Base-by-base conservation (phyloP, 2,113 vertebrate genomes). In the Ictidomys tridecemlineatus region DNA sequence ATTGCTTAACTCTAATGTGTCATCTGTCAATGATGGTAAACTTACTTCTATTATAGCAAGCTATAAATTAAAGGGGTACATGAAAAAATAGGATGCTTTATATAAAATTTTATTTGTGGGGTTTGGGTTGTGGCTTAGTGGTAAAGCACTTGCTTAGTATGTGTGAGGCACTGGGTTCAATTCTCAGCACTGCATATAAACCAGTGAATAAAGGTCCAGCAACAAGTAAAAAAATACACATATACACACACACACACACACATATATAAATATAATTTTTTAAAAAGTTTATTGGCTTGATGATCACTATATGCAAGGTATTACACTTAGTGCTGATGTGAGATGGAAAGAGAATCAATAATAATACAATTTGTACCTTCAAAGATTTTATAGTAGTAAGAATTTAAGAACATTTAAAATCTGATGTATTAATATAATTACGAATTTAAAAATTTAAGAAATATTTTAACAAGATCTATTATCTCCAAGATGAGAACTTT, bases 361-460 rank as follows among this genome's bases (percentile, higher is more conserved):
- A 78, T n/a, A 22, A 61, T 51, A 69, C 0, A 58, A 34, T 48
- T 22, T 85, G 18, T 58, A 65, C 63, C n/a, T 95, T 93, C 51
- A 89, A 58, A 65, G n/a, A 94, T 91, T 61, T 79, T 79, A 79
- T 1, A 61, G 32, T 56, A 70, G 17, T 56, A 85, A 76, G 6
- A 88, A 78, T 56, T 94, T 83, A 94, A 96, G 93, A 93, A 89
- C 91, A 82, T 76, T 85, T 74, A 94, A 76, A 92, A 94, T 10
- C 6, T 80, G 48, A 95, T 87, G 32, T 85, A 65, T 4, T 58
- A 22, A 58, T 58, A 0, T 70, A 76, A 92, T 58, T 80, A 87
- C 73, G 48, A 97, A 90, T 5, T 91, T 86, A 5, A 74, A 89
- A 78, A 61, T 86, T 85, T 73, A 86, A 78, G 32, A 87, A 96